Conservation (phyloP, 2,797 vertebrate genomes). For the Etheostoma nigrum region DNA sequence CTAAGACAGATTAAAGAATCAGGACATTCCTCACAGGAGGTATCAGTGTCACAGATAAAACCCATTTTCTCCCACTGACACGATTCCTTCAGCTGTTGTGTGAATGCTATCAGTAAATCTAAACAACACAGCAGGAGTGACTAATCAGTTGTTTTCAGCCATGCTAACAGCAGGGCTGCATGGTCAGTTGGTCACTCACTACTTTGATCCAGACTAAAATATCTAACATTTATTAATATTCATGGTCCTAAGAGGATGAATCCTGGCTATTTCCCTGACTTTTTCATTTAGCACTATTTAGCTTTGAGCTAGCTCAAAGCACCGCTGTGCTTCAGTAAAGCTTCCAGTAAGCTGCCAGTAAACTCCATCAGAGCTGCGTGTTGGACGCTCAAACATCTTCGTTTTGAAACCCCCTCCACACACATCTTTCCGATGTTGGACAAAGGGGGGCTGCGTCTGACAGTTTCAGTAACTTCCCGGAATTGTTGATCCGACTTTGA, state of each 20-base stretch:
- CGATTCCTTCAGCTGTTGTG: constrained; percentile 19
- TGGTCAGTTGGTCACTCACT: neutral
- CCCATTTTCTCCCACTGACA: constrained; percentile 23
- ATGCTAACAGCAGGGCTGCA: neutral
- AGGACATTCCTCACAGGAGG: constrained; percentile 58
- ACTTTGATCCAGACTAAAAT: neutral
- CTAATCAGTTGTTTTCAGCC: neutral
- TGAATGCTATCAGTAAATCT: constrained; percentile 33
- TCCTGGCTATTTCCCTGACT: too few relatives aligned
- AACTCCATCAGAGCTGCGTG: too few relatives aligned
- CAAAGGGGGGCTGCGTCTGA: too few relatives aligned
- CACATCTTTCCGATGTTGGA: too few relatives aligned
- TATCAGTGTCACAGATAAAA: constrained; percentile 48
- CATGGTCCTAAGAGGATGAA: too few relatives aligned
- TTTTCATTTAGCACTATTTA: too few relatives aligned
- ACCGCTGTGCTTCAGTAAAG: neutral
- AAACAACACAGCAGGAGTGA: constrained; percentile 31
- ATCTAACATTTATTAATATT: neutral
- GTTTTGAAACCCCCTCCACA: too few relatives aligned
- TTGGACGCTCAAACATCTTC: too few relatives aligned
- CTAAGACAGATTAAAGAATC: constrained; percentile 51
- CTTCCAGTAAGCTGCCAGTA: neutral
- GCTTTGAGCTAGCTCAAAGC: neutral
- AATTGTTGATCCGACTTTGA: too few relatives aligned
- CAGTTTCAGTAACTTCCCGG: too few relatives aligned